phyloP scores from a whole-genome alignment of 1,140 invertebrate species.

The Cylas formicarius region DNA sequence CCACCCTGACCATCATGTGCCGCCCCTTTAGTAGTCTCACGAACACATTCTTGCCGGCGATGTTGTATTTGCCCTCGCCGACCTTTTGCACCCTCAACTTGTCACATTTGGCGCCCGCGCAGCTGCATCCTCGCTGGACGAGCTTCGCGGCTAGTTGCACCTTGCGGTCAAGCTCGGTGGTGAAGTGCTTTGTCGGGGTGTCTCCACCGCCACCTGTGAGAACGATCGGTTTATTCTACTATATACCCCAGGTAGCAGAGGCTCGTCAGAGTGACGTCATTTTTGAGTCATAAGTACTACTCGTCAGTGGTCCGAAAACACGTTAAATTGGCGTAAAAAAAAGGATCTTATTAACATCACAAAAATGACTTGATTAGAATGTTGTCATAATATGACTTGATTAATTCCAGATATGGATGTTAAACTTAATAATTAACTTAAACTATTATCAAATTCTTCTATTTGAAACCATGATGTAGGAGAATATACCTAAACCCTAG shows the following conservation, averaged over 20 bases:
- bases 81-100: constrained; percentile 70
- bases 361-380: no score
- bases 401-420: no score
- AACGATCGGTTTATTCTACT: constrained; percentile 2
- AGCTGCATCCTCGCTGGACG: constrained; percentile 62
- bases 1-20: constrained; percentile 91
- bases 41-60: constrained; percentile 75
- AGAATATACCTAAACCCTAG: no score
- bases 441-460: no score
- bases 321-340: no score
- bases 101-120: constrained; percentile 60
- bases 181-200: constrained; percentile 29
- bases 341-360: neutral
- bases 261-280: no score
- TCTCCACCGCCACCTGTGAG: constrained; percentile 43
- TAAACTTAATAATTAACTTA: no score
- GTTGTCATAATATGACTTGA: no score
- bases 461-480: no score
- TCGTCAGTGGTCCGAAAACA: no score
- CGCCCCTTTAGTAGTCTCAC: constrained; percentile 70
- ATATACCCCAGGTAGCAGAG: no score
- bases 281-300: no score
- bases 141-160: constrained; percentile 62
- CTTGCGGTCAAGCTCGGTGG: constrained; percentile 59
- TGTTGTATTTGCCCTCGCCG: constrained; percentile 72